Conservation (phyloP, 2,888 invertebrate species). For the Leptinotarsa haldemani region DNA sequence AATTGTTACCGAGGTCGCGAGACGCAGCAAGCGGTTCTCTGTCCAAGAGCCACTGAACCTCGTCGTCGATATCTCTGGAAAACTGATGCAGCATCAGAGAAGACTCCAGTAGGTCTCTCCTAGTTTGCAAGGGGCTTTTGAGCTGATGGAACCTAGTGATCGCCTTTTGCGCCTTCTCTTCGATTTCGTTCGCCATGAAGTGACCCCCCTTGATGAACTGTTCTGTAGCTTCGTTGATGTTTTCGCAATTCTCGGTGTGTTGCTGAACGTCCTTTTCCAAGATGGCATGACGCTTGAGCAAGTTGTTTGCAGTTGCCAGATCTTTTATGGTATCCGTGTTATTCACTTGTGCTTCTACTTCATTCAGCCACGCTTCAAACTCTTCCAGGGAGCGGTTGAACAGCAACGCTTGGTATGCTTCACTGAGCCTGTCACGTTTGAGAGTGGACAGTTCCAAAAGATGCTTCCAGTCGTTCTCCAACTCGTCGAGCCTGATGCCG, state of each 20-base stretch:
- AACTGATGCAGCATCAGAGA: slow-evolving; percentile 90
- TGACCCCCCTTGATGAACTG: slow-evolving; percentile 84
- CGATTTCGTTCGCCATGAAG: slow-evolving; percentile 90
- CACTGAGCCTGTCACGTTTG: slow-evolving; percentile 86
- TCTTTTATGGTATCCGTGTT: slow-evolving; percentile 89
- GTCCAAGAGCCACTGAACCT: slow-evolving; percentile 89
- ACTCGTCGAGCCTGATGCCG: slow-evolving; percentile 81
- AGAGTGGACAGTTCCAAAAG: slow-evolving; percentile 84
- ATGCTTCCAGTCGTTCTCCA: slow-evolving; percentile 89
- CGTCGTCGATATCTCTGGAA: slow-evolving; percentile 92
- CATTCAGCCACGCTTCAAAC: slow-evolving; percentile 93
- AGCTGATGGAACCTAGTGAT: slow-evolving; percentile 73
- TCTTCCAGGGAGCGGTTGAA: slow-evolving; percentile 92
- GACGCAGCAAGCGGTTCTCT: slow-evolving; percentile 79
- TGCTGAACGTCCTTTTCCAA: slow-evolving; percentile 89
- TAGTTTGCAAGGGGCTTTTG: slow-evolving; percentile 90
- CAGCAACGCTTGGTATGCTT: slow-evolving; percentile 90
- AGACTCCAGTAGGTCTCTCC: slow-evolving; percentile 92
- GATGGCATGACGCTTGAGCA: slow-evolving; percentile 82
- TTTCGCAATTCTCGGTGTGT: slow-evolving; percentile 85
- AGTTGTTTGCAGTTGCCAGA: slow-evolving; percentile 84
- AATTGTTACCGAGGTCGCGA: slow-evolving; percentile 71
- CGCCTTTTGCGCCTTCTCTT: slow-evolving; percentile 76
- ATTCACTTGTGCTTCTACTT: slow-evolving; percentile 78
- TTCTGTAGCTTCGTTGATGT: slow-evolving; percentile 81